Conservation (phyloP, 2,888 invertebrate genomes). For the Mellilla xanthometata region DNA sequence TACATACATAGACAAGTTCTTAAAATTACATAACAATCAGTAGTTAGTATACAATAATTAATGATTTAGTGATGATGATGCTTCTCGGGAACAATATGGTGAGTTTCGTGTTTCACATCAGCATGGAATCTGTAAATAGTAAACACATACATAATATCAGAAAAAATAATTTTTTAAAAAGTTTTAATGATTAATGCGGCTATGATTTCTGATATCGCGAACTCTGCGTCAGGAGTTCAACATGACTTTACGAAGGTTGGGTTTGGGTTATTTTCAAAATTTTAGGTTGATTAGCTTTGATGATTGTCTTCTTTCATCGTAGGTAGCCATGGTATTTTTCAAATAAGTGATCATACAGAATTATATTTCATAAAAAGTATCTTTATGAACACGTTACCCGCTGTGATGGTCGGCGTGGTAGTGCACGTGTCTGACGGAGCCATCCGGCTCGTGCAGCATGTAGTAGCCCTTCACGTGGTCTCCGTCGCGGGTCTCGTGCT, state of each 20-base stretch:
- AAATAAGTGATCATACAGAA: too few species aligned
- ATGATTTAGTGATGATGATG: conserved; percentile 26
- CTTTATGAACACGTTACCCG: conserved; percentile 39
- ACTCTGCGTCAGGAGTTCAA: too few species aligned
- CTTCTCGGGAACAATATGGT: conserved; percentile 38
- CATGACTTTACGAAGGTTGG: too few species aligned
- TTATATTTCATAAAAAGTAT: too few species aligned
- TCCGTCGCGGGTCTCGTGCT: conserved; percentile 63
- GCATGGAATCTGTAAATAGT: conserved; percentile 41
- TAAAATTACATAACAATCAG: conserved; percentile 12
- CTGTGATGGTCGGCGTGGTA: conserved; percentile 67
- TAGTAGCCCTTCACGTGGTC: conserved; percentile 69
- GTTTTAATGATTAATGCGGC: too few species aligned
- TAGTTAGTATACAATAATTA: background rate
- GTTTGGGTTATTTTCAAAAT: too few species aligned
- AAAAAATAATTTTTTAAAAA: too few species aligned
- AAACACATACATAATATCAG: too few species aligned
- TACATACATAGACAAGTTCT: background rate
- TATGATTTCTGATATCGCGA: too few species aligned
- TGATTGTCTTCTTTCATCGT: too few species aligned
- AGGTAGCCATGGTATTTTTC: too few species aligned
- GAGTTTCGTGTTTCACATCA: conserved; percentile 41
- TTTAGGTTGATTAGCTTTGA: too few species aligned
- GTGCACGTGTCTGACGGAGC: conserved; percentile 61
- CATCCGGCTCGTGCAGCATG: conserved; percentile 61